Base-by-base conservation (phyloP, 2,113 vertebrate species). In the Ctenomys sociabilis region DNA sequence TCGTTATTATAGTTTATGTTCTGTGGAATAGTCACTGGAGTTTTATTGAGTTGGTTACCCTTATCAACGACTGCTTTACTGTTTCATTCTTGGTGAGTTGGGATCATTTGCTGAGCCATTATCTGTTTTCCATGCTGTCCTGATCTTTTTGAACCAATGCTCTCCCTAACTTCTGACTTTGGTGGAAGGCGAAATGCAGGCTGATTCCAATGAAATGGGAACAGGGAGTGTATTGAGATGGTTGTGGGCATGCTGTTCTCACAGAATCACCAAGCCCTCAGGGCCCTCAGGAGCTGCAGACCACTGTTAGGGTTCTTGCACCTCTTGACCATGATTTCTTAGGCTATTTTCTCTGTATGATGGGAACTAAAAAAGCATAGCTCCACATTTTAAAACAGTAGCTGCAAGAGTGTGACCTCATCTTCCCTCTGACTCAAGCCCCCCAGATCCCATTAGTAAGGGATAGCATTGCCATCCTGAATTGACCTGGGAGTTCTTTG, bases 1-100 rank as follows among this genome's bases (percentile, higher is more conserved):
- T 12, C 30, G 3, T 77, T 85, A 90, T 64, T 83, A n/a, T 63
- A 40, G 52, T 78, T 90, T 52, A 77, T 57, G 16, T 89, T 85
- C 11, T 24, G 21, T 40, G 17, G n/a, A 77, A 35, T 54, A 30
- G 45, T 85, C 37, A 30, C 78, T 59, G 57, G 54, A 66, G 24
- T 75, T 89, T 84, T 17, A 82, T 57, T 83, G 21, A 89, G 77
- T 19, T 72, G 64, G 37, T 28, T 52, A 24, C 84, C n/a, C 22
- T 93, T 78, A 35, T 52, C 37, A 86, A 4, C 63, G 43, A 78
- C 49, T 57, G 28, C 17, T 78, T 3, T 84, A 1, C 78, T 35
- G 24, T 83, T 92, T 95, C 90, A 86, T 59, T 92, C 75, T 94
- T 82, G 80, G 64, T 61, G 91, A 40, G 82, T 57, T 93, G 83